Evolutionary conservation across 1,140 invertebrate genomes (phyloP).

Genomic region (Elysia chlorotica): DNA sequence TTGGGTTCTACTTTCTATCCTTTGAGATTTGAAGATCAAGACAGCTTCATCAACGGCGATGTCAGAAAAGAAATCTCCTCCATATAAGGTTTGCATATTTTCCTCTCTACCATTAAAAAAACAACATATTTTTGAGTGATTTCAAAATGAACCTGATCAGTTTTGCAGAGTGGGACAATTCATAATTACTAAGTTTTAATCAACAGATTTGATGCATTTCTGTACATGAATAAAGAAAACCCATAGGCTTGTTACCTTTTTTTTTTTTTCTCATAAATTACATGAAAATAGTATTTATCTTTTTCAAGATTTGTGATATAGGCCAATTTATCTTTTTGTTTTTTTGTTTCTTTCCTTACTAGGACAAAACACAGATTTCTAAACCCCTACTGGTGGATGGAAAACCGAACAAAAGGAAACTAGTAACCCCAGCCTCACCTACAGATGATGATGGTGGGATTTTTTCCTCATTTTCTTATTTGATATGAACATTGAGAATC

Average conservation of each 20-base stretch:
- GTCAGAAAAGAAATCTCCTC: slow-evolving; percentile 60
- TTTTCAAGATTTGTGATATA: not conserved
- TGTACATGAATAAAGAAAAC: not conserved
- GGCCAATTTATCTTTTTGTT: not conserved
- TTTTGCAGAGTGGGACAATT: not conserved
- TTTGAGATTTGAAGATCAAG: not conserved
- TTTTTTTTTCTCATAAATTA: not conserved
- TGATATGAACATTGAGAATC: not conserved
- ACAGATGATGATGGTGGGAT: slow-evolving; percentile 50
- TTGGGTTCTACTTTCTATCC: slow-evolving; percentile 7
- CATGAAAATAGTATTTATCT: not conserved
- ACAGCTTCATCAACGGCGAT: slow-evolving; percentile 43
- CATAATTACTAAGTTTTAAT: not conserved
- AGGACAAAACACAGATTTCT: slow-evolving; percentile 53
- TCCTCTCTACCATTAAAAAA: not conserved
- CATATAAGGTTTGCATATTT: slow-evolving; percentile 45
- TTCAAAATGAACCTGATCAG: not conserved
- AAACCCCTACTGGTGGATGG: slow-evolving; percentile 47
- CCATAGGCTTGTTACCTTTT: too few species aligned
- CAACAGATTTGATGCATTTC: too few species aligned
- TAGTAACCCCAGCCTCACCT: slow-evolving; percentile 40
- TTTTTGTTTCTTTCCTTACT: slow-evolving; percentile 23
- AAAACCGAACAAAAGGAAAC: slow-evolving; percentile 52
- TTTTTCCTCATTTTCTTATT: not conserved
- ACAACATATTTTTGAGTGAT: not conserved